Evolutionary conservation across 2,888 invertebrate genomes (phyloP).

Genomic region (Neocrepidodera transversa): DNA sequence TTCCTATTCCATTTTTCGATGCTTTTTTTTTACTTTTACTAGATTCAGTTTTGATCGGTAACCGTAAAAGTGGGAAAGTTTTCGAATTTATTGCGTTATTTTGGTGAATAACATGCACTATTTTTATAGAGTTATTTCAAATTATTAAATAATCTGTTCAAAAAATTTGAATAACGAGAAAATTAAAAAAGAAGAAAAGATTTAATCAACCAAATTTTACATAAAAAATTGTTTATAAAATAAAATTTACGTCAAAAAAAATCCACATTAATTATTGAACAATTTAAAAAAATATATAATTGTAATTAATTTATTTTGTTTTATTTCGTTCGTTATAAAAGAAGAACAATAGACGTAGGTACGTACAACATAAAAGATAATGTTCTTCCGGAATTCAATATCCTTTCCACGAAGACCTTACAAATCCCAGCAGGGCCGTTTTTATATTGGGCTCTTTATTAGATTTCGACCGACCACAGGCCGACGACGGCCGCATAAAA

Average conservation of each 20-base stretch:
- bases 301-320: not conserved
- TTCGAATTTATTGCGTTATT: not conserved
- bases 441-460: conserved; percentile 16
- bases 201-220: too few species aligned
- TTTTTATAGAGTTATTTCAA: too few species aligned
- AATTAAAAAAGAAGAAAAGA: too few species aligned
- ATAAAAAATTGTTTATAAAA: too few species aligned
- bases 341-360: conserved; percentile 6
- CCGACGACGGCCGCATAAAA: conserved; percentile 12
- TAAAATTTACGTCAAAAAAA: too few species aligned
- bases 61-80: conserved; percentile 1
- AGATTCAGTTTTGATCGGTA: not conserved
- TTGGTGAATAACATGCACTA: not conserved
- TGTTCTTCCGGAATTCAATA: conserved; percentile 16
- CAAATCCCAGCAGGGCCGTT: conserved; percentile 16
- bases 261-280: too few species aligned
- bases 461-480: conserved; percentile 9
- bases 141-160: too few species aligned
- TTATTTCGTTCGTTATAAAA: not conserved
- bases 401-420: conserved; percentile 12
- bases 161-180: too few species aligned
- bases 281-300: too few species aligned
- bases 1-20: conserved; percentile 6
- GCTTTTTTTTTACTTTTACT: conserved; percentile 9
- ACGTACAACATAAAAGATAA: conserved; percentile 12